Evolutionary conservation across 1,140 invertebrate species (phyloP).

Genomic region (Cryptotermes secundus): DNA sequence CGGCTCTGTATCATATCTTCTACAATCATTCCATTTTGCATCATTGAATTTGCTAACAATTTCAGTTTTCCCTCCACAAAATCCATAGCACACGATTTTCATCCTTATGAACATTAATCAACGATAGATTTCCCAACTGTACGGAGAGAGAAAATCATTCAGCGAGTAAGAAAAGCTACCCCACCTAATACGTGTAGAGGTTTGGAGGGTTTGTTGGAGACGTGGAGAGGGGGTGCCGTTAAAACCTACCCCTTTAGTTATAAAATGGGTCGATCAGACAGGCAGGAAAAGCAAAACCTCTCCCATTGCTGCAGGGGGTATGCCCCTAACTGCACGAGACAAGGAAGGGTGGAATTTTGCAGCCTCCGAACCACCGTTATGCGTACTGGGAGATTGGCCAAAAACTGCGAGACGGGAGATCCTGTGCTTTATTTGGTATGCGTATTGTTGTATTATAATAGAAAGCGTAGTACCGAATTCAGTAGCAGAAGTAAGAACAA

Average conservation of each 20-base stretch:
- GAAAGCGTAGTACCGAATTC: neutral
- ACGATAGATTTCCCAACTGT: neutral
- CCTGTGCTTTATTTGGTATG: neutral
- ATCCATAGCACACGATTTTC: too few relatives aligned
- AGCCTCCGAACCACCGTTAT: neutral
- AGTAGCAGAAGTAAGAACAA: too few relatives aligned
- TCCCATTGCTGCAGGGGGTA: neutral
- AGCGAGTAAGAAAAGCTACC: neutral
- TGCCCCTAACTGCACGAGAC: slow-evolving; percentile 9
- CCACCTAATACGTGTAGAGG: slow-evolving; percentile 11
- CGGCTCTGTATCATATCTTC: too few relatives aligned
- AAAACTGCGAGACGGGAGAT: neutral
- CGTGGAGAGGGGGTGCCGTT: neutral
- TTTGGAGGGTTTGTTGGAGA: neutral
- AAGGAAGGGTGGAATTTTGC: slow-evolving; percentile 18
- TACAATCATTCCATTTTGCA: too few relatives aligned
- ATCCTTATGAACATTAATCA: neutral
- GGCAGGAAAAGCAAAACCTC: slow-evolving; percentile 18
- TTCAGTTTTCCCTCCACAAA: too few relatives aligned
- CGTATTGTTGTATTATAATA: neutral
- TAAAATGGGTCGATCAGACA: slow-evolving; percentile 19
- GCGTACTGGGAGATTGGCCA: neutral
- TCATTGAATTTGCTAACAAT: too few relatives aligned
- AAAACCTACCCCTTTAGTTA: slow-evolving; percentile 19
- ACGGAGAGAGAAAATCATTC: neutral